phyloP scores from a whole-genome alignment of 1,140 invertebrate genomes.

The Drosophila rufa region DNA sequence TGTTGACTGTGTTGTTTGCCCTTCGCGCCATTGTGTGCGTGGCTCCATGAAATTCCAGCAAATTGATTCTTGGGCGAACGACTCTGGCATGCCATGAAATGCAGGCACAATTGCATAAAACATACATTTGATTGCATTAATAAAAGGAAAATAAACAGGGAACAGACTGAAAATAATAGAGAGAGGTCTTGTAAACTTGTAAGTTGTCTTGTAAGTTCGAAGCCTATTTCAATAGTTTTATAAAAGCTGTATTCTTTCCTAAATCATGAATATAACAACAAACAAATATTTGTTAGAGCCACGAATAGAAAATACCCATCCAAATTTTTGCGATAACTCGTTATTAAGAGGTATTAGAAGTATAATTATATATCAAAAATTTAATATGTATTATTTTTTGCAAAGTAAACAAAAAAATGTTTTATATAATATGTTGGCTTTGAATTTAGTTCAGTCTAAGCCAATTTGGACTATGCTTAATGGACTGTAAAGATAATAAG shows the following conservation, averaged over 20 bases:
- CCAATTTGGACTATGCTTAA: not conserved
- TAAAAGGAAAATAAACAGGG: not conserved
- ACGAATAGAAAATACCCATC: too few species aligned
- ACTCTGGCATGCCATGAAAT: slow-evolving; percentile 6
- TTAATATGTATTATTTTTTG: too few species aligned
- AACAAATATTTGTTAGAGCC: too few species aligned
- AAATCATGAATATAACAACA: too few species aligned
- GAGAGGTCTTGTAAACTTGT: not conserved
- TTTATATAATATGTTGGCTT: too few species aligned
- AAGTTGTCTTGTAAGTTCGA: not conserved
- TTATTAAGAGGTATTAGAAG: too few species aligned
- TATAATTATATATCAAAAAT: too few species aligned
- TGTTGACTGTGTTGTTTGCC: slow-evolving; percentile 4
- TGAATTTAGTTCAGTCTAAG: not conserved
- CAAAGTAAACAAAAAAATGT: too few species aligned
- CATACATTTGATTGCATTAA: slow-evolving; percentile 2
- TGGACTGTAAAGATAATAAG: not conserved
- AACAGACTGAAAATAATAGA: not conserved
- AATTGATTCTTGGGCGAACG: slow-evolving; percentile 23
- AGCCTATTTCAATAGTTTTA: too few species aligned
- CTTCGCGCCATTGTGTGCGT: slow-evolving; percentile 18
- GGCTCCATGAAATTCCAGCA: slow-evolving; percentile 6
- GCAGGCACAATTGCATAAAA: slow-evolving; percentile 15
- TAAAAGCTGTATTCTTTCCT: too few species aligned
- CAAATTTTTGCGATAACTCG: too few species aligned